Percentiles rank a stretch among this genome's conserved stretches.
These are phyloP conservation scores for Pseudomyrmex gracilis DNA, from an alignment of 1,140 invertebrate genomes.

Conservation along the genomic window DNA sequence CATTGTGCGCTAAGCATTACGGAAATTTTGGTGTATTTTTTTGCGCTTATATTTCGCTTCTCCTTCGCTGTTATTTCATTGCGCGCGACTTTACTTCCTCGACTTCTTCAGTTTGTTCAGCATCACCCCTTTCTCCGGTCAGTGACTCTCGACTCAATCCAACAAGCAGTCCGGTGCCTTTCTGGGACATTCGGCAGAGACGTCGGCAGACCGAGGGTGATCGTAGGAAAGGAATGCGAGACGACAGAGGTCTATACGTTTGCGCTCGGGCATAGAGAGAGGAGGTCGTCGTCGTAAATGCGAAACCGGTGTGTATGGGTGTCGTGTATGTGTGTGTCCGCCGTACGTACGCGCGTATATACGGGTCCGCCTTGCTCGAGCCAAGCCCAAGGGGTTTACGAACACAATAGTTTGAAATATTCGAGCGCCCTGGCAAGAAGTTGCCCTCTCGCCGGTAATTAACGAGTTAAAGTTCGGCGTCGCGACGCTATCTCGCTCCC, in stretches of 20 bases:
- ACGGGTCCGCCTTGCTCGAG: slow-evolving; percentile 66
- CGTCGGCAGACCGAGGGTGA: slow-evolving; percentile 69
- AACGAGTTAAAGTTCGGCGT: slow-evolving; percentile 86
- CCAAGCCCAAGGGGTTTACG: slow-evolving; percentile 83
- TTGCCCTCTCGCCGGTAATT: slow-evolving; percentile 86
- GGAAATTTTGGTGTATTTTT: slow-evolving; percentile 64
- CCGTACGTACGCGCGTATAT: slow-evolving; percentile 56
- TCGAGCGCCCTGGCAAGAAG: slow-evolving; percentile 85
- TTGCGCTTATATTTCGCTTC: neutral
- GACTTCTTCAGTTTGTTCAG: slow-evolving; percentile 58
- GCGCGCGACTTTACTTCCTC: slow-evolving; percentile 23
- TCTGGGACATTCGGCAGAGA: slow-evolving; percentile 79
- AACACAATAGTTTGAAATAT: slow-evolving; percentile 86
- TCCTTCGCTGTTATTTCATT: slow-evolving; percentile 8
- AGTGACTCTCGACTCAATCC: slow-evolving; percentile 72
- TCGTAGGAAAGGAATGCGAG: slow-evolving; percentile 48
- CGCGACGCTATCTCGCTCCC: slow-evolving; percentile 76
- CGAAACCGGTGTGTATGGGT: slow-evolving; percentile 39
- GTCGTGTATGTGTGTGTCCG: slow-evolving; percentile 30
- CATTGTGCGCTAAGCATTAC: slow-evolving; percentile 71
- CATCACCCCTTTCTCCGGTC: slow-evolving; percentile 66
- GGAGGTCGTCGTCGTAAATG: slow-evolving; percentile 45
- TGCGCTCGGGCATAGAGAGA: slow-evolving; percentile 37
- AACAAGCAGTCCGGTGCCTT: slow-evolving; percentile 61
- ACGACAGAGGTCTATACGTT: slow-evolving; percentile 47